phyloP scores from a whole-genome alignment of 1,140 invertebrate species.

The Spodoptera litura region DNA sequence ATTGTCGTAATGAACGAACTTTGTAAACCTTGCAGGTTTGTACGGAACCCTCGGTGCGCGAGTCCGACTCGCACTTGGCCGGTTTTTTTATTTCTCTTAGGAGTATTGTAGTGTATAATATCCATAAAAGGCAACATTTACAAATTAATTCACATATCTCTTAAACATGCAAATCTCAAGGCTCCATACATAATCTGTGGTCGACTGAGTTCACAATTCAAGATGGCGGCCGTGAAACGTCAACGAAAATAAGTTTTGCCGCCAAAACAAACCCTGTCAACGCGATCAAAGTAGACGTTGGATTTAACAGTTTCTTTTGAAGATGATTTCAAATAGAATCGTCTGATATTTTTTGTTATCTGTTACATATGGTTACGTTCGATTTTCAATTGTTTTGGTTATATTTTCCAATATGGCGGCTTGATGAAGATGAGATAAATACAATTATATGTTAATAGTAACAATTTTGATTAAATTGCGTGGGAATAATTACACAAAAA shows the following conservation, averaged over 20 bases:
- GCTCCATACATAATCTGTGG: slow-evolving; percentile 20
- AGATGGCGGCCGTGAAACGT: slow-evolving; percentile 50
- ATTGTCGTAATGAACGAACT: no score
- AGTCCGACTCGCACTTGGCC: no score
- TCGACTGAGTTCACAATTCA: slow-evolving; percentile 19
- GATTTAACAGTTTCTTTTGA: slow-evolving; percentile 34
- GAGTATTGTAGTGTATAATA: no score
- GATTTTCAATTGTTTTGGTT: no score
- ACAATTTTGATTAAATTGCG: no score
- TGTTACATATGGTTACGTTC: background rate
- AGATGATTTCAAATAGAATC: background rate
- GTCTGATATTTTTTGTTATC: background rate
- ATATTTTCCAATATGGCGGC: no score
- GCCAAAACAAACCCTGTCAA: slow-evolving; percentile 56
- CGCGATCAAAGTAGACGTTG: slow-evolving; percentile 47
- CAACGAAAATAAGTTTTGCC: slow-evolving; percentile 54
- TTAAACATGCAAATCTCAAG: background rate
- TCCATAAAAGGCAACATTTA: background rate
- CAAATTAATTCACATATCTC: background rate
- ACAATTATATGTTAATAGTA: no score
- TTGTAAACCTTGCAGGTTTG: no score
- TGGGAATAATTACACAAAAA: no score
- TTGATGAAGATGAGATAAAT: no score
- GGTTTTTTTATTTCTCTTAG: no score
- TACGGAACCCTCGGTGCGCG: no score